phyloP scores from a whole-genome alignment of 2,797 vertebrate species.

The Anisognathus igniventris region DNA sequence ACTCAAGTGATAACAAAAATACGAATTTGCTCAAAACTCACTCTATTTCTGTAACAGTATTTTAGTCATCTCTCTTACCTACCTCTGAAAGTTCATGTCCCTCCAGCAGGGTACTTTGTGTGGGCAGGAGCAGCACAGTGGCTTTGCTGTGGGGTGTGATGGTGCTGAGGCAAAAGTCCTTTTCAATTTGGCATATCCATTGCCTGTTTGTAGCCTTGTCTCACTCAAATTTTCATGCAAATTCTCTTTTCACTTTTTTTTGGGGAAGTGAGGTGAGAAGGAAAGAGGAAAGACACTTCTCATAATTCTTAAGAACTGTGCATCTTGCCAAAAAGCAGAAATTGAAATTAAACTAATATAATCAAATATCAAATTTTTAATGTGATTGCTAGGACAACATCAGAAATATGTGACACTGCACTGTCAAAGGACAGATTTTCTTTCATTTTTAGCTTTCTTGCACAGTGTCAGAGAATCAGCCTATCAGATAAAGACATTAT shows the following conservation, averaged over 20 bases:
- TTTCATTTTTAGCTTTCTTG: background rate
- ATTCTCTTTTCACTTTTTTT: background rate
- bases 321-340: background rate
- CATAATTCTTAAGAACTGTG: background rate
- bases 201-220: background rate
- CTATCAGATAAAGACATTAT: background rate
- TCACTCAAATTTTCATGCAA: background rate
- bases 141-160: background rate
- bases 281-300: background rate
- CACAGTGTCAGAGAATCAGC: background rate
- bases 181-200: background rate
- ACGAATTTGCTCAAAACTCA: background rate
- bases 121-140: background rate
- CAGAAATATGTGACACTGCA: background rate
- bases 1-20: background rate
- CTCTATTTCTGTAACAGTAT: background rate
- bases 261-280: background rate
- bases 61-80: background rate
- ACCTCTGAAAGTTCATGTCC: background rate
- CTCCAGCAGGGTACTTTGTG: background rate
- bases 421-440: background rate
- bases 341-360: background rate
- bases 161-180: background rate
- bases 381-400: background rate
- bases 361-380: background rate